phyloP scores from a whole-genome alignment of 23 tunicate species.

The Diplosoma virens region DNA sequence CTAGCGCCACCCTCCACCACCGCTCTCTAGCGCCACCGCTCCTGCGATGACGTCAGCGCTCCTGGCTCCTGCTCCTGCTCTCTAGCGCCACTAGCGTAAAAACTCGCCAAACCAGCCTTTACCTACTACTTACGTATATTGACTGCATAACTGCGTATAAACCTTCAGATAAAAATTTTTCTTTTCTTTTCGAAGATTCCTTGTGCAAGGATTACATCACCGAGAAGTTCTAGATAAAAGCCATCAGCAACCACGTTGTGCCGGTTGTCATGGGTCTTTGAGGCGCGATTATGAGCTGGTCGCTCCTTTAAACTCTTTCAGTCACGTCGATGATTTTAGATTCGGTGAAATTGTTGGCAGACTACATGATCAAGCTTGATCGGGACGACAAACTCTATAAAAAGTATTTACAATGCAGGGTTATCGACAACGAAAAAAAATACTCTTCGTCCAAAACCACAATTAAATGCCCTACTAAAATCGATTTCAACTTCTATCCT shows the following conservation, averaged over 20 bases:
- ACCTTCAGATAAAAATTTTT: too few relatives aligned
- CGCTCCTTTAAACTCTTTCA: constrained; percentile 74
- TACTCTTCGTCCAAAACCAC: neutral
- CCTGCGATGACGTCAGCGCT: too few relatives aligned
- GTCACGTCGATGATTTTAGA: constrained; percentile 75
- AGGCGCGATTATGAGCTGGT: constrained; percentile 56
- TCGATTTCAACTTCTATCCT: neutral
- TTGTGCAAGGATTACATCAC: constrained; percentile 84
- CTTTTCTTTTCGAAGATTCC: constrained; percentile 89
- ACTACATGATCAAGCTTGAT: constrained; percentile 38
- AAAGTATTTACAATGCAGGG: constrained; percentile 52
- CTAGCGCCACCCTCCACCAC: too few relatives aligned
- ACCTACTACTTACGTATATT: too few relatives aligned
- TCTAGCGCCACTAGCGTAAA: too few relatives aligned
- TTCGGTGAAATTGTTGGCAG: constrained; percentile 44
- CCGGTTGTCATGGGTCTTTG: constrained; percentile 79
- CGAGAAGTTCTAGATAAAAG: constrained; percentile 69
- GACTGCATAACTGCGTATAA: too few relatives aligned
- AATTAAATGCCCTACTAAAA: too few relatives aligned
- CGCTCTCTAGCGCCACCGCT: too few relatives aligned
- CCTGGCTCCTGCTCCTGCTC: too few relatives aligned
- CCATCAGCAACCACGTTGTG: constrained; percentile 40
- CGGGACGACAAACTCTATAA: constrained; percentile 40
- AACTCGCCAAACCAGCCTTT: too few relatives aligned
- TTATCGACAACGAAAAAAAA: too few relatives aligned